Evolutionary conservation across 2,113 vertebrate genomes (phyloP).

Genomic region (Vulpes ferrilata): DNA sequence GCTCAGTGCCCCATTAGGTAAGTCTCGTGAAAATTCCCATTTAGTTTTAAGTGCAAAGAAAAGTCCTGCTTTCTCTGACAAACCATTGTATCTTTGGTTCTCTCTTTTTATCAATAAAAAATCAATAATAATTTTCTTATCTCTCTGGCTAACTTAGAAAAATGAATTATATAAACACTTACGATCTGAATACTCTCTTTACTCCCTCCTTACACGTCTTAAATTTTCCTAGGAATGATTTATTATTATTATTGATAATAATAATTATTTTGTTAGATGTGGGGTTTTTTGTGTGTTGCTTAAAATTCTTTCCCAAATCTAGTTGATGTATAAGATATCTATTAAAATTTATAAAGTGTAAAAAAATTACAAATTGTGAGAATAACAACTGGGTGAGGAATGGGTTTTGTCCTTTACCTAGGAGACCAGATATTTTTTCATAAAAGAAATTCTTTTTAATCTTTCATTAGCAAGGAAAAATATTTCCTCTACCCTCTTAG

Average conservation of each 20-base stretch:
- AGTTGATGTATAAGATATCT: neutral
- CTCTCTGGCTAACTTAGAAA: neutral
- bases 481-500: neutral
- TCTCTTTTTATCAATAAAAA: neutral
- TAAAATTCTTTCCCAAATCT: constrained; percentile 6
- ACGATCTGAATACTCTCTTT: neutral
- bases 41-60: neutral
- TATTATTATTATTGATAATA: neutral
- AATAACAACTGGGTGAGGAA: neutral
- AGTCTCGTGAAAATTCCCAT: neutral
- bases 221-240: neutral
- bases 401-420: neutral
- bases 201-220: neutral
- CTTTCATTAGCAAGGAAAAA: neutral
- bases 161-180: neutral
- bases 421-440: neutral
- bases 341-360: neutral
- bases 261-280: neutral
- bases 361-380: neutral
- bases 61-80: neutral
- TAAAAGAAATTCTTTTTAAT: neutral
- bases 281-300: neutral
- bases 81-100: neutral
- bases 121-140: neutral
- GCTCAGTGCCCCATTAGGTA: neutral